Base-by-base conservation (phyloP, 2,888 invertebrate species). In the Agriopis leucophaearia region DNA sequence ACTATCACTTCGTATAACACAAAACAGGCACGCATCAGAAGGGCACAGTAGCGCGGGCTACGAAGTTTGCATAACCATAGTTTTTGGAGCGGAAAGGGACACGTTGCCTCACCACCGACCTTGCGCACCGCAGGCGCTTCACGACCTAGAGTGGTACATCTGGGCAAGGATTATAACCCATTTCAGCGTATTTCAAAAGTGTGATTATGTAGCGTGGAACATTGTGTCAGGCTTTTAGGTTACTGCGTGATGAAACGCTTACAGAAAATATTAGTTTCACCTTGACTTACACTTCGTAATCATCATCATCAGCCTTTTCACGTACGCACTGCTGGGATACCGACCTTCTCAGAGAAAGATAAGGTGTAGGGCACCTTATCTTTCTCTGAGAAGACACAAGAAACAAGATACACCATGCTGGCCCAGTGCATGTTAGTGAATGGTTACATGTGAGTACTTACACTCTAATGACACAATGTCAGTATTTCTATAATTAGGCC, bases 1-100 rank as follows among this genome's bases (percentile, higher is more conserved):
- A 13, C 8, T 44, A 56, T 65, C 55, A 38, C n/a, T 12, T n/a
- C 15, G 38, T 56, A 38, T 13, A 56, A 8, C 18, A 57, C 27
- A 51, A 16, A 66, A 66, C 45, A 54, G n/a, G 35, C 51, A 60
- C 45, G 40, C 68, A 69, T 64, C 66, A 72, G 74, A 75, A 75
- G 75, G 75, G 75, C 74, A 72, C 66, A 66, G 64, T 67, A 68
- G 66, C 70, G 66, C 61, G 56, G 55, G 58, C 65, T 57, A 18
- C 62, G 78, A 78, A 74, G 85, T 87, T 92, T 92, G 90, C 92
- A 87, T 88, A 91, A 93, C 84, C 81, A 80, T 56, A 80, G 84
- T 92, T 91, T 93, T 91, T 92, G 88, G 93, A 93, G 93, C 93
- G 92, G 86, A 93, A 93, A 92, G 88, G 91, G 88, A 88, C 89